Conservation (phyloP, 2,113 vertebrate genomes). For the Coreoperca whiteheadi region DNA sequence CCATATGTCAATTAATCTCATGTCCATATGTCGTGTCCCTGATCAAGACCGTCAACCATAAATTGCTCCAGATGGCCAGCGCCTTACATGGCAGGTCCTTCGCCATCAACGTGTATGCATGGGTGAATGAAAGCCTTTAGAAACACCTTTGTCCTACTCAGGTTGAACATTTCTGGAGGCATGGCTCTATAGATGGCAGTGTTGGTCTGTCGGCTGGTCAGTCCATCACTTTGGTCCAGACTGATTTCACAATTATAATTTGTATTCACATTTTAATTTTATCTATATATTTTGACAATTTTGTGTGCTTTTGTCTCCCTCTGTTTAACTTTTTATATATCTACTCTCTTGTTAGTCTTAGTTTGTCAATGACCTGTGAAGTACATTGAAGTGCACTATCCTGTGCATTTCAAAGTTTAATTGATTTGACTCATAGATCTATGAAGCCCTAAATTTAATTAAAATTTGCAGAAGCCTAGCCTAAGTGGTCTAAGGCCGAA, state of each 20-base stretch:
- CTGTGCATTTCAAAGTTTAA: not conserved
- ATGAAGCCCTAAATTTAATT: not conserved
- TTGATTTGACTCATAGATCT: not conserved
- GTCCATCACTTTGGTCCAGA: not conserved
- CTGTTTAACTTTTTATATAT: not conserved
- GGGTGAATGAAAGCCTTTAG: not conserved
- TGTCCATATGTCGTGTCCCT: not conserved
- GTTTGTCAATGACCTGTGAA: not conserved
- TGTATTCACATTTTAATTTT: not conserved
- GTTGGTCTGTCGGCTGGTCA: not conserved
- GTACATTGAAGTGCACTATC: not conserved
- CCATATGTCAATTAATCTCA: slow-evolving; percentile 10
- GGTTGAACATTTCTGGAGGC: not conserved
- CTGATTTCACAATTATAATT: not conserved
- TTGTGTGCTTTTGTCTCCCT: not conserved
- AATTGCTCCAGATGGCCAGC: not conserved
- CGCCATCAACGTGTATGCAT: not conserved
- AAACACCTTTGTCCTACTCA: not conserved
- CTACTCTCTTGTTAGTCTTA: not conserved
- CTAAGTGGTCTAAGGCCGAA: not conserved
- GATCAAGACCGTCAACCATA: not conserved
- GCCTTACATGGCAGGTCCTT: not conserved
- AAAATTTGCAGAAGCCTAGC: not conserved
- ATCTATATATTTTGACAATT: not conserved
- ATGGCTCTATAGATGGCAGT: not conserved